These are phyloP conservation scores for Synchiropus splendidus DNA, from an alignment of 2,113 vertebrate genomes.

Conservation along the genomic window DNA sequence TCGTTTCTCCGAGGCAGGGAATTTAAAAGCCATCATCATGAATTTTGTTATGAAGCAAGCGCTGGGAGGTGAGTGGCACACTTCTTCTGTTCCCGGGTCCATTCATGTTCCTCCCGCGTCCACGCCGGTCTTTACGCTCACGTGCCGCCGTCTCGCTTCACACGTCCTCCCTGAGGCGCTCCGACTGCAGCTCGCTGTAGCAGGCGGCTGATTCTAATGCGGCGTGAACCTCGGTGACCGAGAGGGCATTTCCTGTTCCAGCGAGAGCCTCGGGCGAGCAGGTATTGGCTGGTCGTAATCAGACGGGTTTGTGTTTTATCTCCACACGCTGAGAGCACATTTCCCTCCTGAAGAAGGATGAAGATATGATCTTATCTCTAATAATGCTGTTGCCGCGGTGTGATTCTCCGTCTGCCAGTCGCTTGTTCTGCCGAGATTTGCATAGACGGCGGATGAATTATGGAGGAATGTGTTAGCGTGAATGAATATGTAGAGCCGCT, in stretches of 20 bases:
- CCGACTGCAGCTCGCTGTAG: slow-evolving; percentile 11
- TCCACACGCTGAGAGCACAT: slow-evolving; percentile 12
- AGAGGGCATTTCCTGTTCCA: not conserved
- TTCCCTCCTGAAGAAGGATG: slow-evolving; percentile 15
- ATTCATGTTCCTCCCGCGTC: not conserved
- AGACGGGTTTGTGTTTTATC: slow-evolving; percentile 14
- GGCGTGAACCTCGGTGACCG: not conserved
- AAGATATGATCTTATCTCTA: slow-evolving; percentile 38
- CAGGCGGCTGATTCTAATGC: slow-evolving; percentile 8
- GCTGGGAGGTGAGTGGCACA: slow-evolving; percentile 77
- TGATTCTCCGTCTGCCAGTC: slow-evolving; percentile 17
- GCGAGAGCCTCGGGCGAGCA: not conserved
- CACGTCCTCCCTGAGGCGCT: slow-evolving; percentile 2
- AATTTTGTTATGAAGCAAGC: slow-evolving; percentile 97
- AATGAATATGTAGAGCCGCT: slow-evolving; percentile 21
- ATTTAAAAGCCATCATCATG: slow-evolving; percentile 77
- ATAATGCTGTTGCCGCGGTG: slow-evolving; percentile 13
- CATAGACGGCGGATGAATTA: slow-evolving; percentile 5
- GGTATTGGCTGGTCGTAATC: not conserved
- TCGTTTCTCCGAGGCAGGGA: slow-evolving; percentile 59
- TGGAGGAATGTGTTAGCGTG: slow-evolving; percentile 9
- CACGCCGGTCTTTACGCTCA: not conserved
- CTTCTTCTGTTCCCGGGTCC: not conserved
- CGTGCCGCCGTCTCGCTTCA: slow-evolving; percentile 6
- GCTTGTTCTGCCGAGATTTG: slow-evolving; percentile 18